Percentiles rank a stretch among this genome's conserved stretches.
phyloP scores from a whole-genome alignment of 1,140 invertebrate species.

The Popillia japonica region DNA sequence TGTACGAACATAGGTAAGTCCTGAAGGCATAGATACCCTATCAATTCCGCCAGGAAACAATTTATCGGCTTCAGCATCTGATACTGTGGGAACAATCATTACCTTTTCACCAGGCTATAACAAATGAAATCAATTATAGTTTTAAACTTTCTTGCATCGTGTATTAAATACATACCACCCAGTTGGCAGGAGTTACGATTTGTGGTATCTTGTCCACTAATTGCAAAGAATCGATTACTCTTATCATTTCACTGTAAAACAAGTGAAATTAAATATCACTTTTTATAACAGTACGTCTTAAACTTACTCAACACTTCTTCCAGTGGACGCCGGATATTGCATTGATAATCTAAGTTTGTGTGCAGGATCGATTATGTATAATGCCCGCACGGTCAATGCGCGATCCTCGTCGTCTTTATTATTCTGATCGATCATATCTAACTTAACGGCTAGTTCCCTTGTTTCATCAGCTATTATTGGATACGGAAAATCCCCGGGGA shows the following conservation, averaged over 20 bases:
- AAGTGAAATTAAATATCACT: neutral
- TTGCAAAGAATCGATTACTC: constrained; percentile 89
- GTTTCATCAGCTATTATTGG: constrained; percentile 88
- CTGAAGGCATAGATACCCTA: constrained; percentile 78
- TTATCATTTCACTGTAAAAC: constrained; percentile 83
- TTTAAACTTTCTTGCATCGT: neutral
- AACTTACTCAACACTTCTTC: constrained; percentile 90
- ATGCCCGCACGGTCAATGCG: constrained; percentile 81
- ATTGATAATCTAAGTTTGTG: constrained; percentile 86
- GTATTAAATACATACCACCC: constrained; percentile 69
- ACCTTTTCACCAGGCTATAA: constrained; percentile 80
- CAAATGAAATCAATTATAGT: neutral
- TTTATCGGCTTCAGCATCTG: constrained; percentile 73
- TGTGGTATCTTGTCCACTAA: constrained; percentile 76
- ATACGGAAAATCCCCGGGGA: constrained; percentile 78
- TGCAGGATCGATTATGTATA: constrained; percentile 89
- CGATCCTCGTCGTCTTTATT: constrained; percentile 76
- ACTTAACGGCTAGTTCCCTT: constrained; percentile 75
- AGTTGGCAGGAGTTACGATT: constrained; percentile 86
- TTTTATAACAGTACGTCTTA: neutral
- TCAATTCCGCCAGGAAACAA: constrained; percentile 79
- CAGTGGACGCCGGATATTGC: constrained; percentile 91
- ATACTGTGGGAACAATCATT: constrained; percentile 82
- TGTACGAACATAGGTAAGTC: constrained; percentile 80
- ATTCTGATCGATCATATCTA: constrained; percentile 89